Base-by-base conservation (phyloP, 2,113 vertebrate genomes). In the Sorex araneus region DNA sequence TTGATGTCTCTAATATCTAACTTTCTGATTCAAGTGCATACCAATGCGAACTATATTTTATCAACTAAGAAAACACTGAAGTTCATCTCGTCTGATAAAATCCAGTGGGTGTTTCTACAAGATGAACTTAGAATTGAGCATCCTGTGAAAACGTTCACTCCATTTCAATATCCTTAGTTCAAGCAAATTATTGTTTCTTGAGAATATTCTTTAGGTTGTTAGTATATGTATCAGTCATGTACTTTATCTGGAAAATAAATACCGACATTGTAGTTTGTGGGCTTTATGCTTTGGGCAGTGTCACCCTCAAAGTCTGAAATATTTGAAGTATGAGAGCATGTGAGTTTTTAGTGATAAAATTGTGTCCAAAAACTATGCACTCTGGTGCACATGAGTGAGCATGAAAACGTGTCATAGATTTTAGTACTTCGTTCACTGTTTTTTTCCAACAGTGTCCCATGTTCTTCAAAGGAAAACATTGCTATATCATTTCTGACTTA, bases 381-480 rank as follows among this genome's bases (percentile, higher is more conserved):
- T 94, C 79, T 95, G 69, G 75, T 60, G 77, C 69, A 91, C 21
- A 0, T 63, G 78, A 15, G 43, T 81, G 36, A 87, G 11, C 71
- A 34, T 81, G 63, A 87, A 47, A 45, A 21, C 88, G 34, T 77
- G 43, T 87, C 40, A 77, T 30, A 87, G 73, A 84, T 92, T 40
- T 63, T 45, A 92, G 19, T 54, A 89, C 89, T 89, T 54, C 57
- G 15, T 47, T 91, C 18, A 87, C 19, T 16, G 18, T 50, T 92
- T 89, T 19, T 36, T 94, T 92, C 43, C 70, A 77, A 87, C 25
- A 93, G 34, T 92, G 40, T 10, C 13, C 89, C 74, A 47, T 82
- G 19, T 0, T 92, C 97, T 96, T 93, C n/a, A 73, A 91, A 91
- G n/a, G 10, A 95, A 95, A 94, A 91, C 89, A 6, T 82, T 43